Conservation (phyloP, 2,113 vertebrate genomes). For the Takifugu bimaculatus region DNA sequence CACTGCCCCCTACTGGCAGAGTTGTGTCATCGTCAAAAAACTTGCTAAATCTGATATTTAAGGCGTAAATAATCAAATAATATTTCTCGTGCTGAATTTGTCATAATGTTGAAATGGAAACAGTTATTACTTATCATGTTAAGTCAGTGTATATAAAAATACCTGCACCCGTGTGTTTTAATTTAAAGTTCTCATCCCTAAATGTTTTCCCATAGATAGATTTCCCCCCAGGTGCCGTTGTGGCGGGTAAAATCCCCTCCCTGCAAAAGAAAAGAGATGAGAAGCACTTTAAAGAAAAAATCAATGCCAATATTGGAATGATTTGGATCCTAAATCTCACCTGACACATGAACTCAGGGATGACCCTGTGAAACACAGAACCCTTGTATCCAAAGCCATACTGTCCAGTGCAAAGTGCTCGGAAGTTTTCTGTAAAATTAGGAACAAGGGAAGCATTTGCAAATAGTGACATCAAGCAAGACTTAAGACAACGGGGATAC, state of each 20-base stretch:
- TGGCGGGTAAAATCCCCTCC: conserved; percentile 93
- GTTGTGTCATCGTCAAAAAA: neutral
- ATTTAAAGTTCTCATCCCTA: conserved; percentile 89
- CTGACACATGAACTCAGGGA: conserved; percentile 97
- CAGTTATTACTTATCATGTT: neutral
- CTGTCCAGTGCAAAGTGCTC: conserved; percentile 88
- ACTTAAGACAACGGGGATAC: conserved; percentile 57
- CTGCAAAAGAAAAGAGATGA: conserved; percentile 61
- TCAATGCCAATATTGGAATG: neutral
- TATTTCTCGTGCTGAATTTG: too few relatives aligned
- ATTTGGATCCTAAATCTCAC: conserved; percentile 54
- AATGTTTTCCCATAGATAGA: conserved; percentile 94
- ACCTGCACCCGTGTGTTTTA: conserved; percentile 89
- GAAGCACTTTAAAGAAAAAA: neutral
- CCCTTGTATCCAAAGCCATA: conserved; percentile 92
- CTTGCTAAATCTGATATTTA: too few relatives aligned
- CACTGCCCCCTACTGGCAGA: conserved; percentile 68
- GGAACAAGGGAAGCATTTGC: neutral
- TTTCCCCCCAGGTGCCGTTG: conserved; percentile 91
- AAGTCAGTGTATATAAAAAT: neutral
- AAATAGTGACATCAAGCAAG: neutral
- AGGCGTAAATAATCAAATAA: too few relatives aligned
- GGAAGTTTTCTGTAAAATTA: conserved; percentile 83
- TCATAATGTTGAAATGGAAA: neutral
- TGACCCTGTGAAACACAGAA: conserved; percentile 90